A percentile compares a stretch with the other conserved stretches of the same genome.
Evolutionary conservation across 1,140 invertebrate species (phyloP).

Genomic region (Piezodorus guildinii): DNA sequence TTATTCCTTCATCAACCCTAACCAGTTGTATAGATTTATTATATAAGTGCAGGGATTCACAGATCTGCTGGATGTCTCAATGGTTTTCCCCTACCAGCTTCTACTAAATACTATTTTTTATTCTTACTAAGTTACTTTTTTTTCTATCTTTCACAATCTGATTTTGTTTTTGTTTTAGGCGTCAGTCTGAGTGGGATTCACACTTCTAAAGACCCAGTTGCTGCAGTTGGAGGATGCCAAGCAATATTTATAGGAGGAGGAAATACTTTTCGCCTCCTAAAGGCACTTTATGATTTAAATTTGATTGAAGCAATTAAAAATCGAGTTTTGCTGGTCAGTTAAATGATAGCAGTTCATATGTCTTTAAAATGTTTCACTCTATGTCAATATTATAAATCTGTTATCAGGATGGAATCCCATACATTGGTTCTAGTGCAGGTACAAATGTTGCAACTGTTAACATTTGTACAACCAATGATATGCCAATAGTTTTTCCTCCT

Average conservation of each 20-base stretch:
- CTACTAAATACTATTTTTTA: too few relatives aligned
- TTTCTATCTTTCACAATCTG: too few relatives aligned
- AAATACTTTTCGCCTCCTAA: slow-evolving; percentile 61
- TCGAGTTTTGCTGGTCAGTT: slow-evolving; percentile 40
- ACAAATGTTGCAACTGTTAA: slow-evolving; percentile 67
- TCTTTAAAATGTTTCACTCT: too few relatives aligned
- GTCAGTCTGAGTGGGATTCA: slow-evolving; percentile 53
- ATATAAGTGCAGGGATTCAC: too few relatives aligned
- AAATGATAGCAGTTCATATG: too few relatives aligned
- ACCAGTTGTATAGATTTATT: too few relatives aligned
- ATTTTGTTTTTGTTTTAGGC: slow-evolving; percentile 32
- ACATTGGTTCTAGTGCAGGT: slow-evolving; percentile 70
- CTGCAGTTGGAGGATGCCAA: slow-evolving; percentile 48
- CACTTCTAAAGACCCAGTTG: slow-evolving; percentile 35
- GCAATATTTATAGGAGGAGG: slow-evolving; percentile 69
- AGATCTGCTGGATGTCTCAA: too few relatives aligned
- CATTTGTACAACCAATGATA: slow-evolving; percentile 75
- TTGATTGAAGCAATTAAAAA: slow-evolving; percentile 51
- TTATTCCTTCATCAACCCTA: too few relatives aligned
- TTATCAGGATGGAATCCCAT: slow-evolving; percentile 49
- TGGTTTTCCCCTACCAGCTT: too few relatives aligned
- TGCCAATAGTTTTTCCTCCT: slow-evolving; percentile 69
- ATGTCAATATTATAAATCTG: too few relatives aligned
- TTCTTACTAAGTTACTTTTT: too few relatives aligned
- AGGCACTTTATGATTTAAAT: slow-evolving; percentile 54